Conservation (phyloP, 1,140 invertebrate species). For the Saccostrea cuccullata region DNA sequence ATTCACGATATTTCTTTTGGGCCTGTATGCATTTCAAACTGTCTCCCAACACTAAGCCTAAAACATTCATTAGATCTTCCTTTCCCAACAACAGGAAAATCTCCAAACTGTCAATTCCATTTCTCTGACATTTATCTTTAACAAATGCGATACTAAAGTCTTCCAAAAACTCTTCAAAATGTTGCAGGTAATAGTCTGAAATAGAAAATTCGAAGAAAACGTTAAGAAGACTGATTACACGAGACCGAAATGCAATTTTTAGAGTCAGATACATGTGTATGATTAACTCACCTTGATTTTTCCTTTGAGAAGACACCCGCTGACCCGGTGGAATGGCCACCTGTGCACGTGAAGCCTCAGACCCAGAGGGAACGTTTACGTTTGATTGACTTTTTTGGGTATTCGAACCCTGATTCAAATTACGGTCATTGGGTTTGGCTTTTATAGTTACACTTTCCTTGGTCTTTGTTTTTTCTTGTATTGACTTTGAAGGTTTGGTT, state of each 20-base stretch:
- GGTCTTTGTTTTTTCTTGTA: no score
- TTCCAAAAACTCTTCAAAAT: not conserved
- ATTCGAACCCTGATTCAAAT: not conserved
- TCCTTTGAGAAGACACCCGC: not conserved
- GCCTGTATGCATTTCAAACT: constrained; percentile 6
- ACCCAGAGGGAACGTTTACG: not conserved
- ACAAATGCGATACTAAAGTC: not conserved
- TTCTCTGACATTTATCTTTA: not conserved
- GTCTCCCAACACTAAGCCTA: not conserved
- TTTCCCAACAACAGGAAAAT: not conserved
- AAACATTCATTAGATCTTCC: not conserved
- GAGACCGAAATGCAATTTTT: not conserved
- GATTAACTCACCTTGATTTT: not conserved
- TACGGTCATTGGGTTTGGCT: no score
- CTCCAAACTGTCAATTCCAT: not conserved
- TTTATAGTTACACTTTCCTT: no score
- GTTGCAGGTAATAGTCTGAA: not conserved
- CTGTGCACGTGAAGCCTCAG: not conserved
- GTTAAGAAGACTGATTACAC: not conserved
- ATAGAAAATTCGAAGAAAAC: not conserved
- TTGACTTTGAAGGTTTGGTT: no score
- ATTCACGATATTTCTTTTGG: not conserved
- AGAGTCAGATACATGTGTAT: not conserved
- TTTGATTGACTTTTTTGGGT: not conserved
- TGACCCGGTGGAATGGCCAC: not conserved